A percentile compares a stretch with the other conserved stretches of the same genome.
phyloP scores from a whole-genome alignment of 2,888 invertebrate species.

The Drosophila eohydei region DNA sequence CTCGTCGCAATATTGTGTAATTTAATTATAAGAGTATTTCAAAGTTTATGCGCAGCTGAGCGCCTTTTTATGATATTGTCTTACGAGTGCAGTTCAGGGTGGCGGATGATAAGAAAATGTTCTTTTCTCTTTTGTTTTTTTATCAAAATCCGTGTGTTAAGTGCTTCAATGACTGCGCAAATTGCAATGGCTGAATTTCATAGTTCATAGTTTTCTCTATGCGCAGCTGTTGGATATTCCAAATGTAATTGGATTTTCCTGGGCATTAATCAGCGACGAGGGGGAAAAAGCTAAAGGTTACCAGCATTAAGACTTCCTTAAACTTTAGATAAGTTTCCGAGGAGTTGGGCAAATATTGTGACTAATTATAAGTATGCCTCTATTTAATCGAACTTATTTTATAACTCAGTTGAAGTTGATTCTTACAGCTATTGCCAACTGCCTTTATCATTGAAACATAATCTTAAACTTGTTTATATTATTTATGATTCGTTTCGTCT shows the following conservation, averaged over 20 bases:
- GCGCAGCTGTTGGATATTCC: constrained; percentile 33
- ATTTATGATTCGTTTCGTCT: constrained; percentile 36
- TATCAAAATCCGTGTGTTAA: constrained; percentile 48
- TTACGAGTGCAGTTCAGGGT: constrained; percentile 6
- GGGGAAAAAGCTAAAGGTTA: constrained; percentile 2
- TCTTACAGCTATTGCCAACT: neutral
- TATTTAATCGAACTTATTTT: neutral
- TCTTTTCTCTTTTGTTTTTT: neutral
- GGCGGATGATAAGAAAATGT: constrained; percentile 2
- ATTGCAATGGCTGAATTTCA: constrained; percentile 29
- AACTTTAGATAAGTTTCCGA: constrained; percentile 28
- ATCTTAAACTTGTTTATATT: constrained; percentile 24
- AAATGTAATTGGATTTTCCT: constrained; percentile 29
- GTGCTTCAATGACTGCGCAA: constrained; percentile 42
- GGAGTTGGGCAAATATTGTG: constrained; percentile 38
- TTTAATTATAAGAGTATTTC: constrained; percentile 46
- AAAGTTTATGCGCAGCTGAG: constrained; percentile 39
- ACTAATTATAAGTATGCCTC: neutral
- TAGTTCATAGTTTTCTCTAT: constrained; percentile 25
- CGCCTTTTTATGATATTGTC: constrained; percentile 29
- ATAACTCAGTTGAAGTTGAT: neutral
- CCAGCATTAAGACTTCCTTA: constrained; percentile 5
- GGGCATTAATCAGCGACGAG: constrained; percentile 14
- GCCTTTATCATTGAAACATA: constrained; percentile 8
- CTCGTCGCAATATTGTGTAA: constrained; percentile 40